phyloP scores from a whole-genome alignment of 2,888 invertebrate genomes.

The Drosophila formosana region DNA sequence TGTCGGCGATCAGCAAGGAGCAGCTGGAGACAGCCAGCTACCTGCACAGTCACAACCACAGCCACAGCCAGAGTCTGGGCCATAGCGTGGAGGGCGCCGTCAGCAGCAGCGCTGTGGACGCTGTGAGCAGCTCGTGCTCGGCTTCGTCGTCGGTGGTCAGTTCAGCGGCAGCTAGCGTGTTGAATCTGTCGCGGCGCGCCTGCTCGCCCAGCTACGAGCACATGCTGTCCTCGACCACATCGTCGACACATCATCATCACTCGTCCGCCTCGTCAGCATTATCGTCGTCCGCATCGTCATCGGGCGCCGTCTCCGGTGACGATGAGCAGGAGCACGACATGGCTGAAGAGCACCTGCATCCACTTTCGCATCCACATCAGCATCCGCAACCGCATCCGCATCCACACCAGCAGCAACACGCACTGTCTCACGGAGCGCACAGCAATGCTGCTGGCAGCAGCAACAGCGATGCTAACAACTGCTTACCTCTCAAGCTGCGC shows the following conservation, averaged over 20 bases:
- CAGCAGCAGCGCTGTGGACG: constrained; percentile 82
- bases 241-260: constrained; percentile 86
- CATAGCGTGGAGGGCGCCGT: constrained; percentile 62
- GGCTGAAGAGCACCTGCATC: constrained; percentile 52
- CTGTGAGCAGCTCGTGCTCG: constrained; percentile 72
- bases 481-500: constrained; percentile 94
- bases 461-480: constrained; percentile 89
- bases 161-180: constrained; percentile 86
- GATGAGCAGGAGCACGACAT: constrained; percentile 86
- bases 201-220: constrained; percentile 91
- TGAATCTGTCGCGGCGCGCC: constrained; percentile 89
- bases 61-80: background rate
- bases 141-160: constrained; percentile 43
- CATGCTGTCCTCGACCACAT: constrained; percentile 87
- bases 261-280: constrained; percentile 83
- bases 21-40: constrained; percentile 63
- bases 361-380: constrained; percentile 28
- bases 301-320: constrained; percentile 86
- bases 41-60: constrained; percentile 55
- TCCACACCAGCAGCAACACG: constrained; percentile 4
- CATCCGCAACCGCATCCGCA: constrained; percentile 34
- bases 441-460: constrained; percentile 28
- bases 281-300: constrained; percentile 89
- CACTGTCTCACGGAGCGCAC: background rate
- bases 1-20: constrained; percentile 57